These are phyloP conservation scores for Ispidina picta DNA, from an alignment of 2,797 vertebrate genomes.

Conservation along the genomic window DNA sequence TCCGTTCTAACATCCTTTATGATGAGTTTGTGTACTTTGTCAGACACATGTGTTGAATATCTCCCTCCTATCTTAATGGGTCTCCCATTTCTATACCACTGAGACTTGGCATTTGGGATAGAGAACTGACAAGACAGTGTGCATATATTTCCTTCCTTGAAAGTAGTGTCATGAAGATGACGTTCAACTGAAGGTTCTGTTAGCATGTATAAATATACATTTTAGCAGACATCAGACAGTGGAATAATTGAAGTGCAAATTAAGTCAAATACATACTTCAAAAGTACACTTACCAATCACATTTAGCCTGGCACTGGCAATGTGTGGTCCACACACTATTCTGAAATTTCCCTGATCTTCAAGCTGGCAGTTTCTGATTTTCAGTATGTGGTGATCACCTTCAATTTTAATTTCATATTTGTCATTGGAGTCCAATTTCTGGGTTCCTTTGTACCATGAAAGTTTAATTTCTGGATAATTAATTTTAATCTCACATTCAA, in stretches of 20 bases:
- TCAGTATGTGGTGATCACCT: conserved; percentile 88
- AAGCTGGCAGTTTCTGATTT: conserved; percentile 86
- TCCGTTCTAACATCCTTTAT: conserved; percentile 90
- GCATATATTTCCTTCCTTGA: conserved; percentile 93
- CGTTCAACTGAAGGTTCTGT: conserved; percentile 91
- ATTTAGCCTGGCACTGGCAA: conserved; percentile 93
- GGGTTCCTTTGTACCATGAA: conserved; percentile 98
- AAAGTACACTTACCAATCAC: conserved; percentile 86
- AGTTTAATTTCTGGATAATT: conserved; percentile 99
- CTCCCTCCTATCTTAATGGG: conserved; percentile 88
- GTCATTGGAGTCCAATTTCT: conserved; percentile 88
- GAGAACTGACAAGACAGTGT: conserved; percentile 93
- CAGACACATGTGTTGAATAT: conserved; percentile 87
- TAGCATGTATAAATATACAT: conserved; percentile 47
- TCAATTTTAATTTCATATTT: conserved; percentile 91
- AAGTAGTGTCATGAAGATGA: conserved; percentile 89
- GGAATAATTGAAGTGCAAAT: background rate
- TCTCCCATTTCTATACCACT: conserved; percentile 93
- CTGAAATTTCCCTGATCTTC: conserved; percentile 95
- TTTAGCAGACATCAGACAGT: conserved; percentile 14
- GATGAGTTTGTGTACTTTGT: conserved; percentile 92
- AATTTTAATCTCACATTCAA: conserved; percentile 96
- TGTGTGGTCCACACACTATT: conserved; percentile 96
- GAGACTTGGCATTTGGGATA: conserved; percentile 90
- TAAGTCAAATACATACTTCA: background rate